Conservation (phyloP, 1,140 invertebrate genomes). For the Sycobia sp. region DNA sequence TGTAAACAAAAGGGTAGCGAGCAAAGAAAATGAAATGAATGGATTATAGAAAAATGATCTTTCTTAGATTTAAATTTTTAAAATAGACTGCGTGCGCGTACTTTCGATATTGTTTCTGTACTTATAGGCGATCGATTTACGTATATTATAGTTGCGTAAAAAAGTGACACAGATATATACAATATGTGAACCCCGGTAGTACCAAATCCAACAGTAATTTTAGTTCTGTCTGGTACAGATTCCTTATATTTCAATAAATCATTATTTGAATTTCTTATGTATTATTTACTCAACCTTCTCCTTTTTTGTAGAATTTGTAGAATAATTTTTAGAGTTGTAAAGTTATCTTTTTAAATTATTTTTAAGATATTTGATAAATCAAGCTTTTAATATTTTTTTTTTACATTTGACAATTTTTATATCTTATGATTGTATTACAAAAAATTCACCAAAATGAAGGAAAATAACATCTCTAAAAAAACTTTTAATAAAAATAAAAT, state of each 20-base stretch:
- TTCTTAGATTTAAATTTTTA: slow-evolving; percentile 56
- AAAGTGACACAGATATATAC: slow-evolving; percentile 56
- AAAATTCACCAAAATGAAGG: too few relatives aligned
- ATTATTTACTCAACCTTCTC: slow-evolving; percentile 4
- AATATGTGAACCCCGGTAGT: slow-evolving; percentile 62
- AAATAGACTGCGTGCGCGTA: slow-evolving; percentile 60
- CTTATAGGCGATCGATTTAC: slow-evolving; percentile 58
- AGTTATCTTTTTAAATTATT: background rate
- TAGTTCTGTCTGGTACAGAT: slow-evolving; percentile 65
- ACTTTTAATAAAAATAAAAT: too few relatives aligned
- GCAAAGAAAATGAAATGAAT: slow-evolving; percentile 39
- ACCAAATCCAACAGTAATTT: slow-evolving; percentile 63
- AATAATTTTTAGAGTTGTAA: background rate
- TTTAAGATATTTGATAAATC: background rate
- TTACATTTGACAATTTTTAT: background rate
- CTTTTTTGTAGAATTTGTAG: too few relatives aligned
- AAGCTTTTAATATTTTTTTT: background rate
- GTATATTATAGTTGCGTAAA: slow-evolving; percentile 50
- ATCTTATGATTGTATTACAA: too few relatives aligned
- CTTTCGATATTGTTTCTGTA: slow-evolving; percentile 61
- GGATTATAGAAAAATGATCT: slow-evolving; percentile 43
- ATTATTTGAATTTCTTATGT: slow-evolving; percentile 49
- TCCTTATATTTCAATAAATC: slow-evolving; percentile 64
- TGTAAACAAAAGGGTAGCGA: slow-evolving; percentile 22
- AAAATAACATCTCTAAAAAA: too few relatives aligned